Evolutionary conservation across 2,113 vertebrate genomes (phyloP).

Genomic region (Merops nubicus): DNA sequence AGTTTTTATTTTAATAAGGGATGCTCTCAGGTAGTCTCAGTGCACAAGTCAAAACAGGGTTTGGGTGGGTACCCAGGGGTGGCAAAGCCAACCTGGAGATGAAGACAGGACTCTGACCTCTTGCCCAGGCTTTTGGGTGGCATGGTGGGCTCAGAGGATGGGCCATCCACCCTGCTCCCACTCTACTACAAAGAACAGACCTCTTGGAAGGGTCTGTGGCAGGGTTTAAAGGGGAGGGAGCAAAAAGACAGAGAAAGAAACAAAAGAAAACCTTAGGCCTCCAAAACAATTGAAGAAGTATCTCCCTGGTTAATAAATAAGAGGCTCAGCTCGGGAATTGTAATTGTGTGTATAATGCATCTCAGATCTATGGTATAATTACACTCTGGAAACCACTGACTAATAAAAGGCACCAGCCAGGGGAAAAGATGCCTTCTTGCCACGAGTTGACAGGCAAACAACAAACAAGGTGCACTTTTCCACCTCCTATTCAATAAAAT

Average conservation of each 20-base stretch:
- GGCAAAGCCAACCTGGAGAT: not conserved
- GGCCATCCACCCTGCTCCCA: constrained; percentile 4
- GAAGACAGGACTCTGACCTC: not conserved
- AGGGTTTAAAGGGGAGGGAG: not conserved
- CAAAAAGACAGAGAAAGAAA: constrained; percentile 1
- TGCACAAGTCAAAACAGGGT: not conserved
- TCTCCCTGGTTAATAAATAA: constrained; percentile 74
- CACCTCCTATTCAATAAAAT: constrained; percentile 82
- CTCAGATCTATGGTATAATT: constrained; percentile 80
- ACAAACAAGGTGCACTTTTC: constrained; percentile 81
- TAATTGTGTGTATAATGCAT: constrained; percentile 78
- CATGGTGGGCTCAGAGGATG: not conserved
- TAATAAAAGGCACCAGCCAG: constrained; percentile 80
- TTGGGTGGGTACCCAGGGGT: not conserved
- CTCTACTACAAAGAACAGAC: not conserved
- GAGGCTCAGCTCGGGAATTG: constrained; percentile 66
- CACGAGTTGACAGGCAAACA: constrained; percentile 76
- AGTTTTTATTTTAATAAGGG: not conserved
- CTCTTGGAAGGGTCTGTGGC: not conserved
- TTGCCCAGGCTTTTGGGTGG: not conserved
- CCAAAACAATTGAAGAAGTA: constrained; percentile 68
- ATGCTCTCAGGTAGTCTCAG: not conserved
- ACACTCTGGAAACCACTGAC: constrained; percentile 76
- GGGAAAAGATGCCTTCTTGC: constrained; percentile 77
- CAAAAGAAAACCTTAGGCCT: constrained; percentile 46